Conservation (phyloP, 2,113 vertebrate genomes). For the Pomatorhinus ruficollis region DNA sequence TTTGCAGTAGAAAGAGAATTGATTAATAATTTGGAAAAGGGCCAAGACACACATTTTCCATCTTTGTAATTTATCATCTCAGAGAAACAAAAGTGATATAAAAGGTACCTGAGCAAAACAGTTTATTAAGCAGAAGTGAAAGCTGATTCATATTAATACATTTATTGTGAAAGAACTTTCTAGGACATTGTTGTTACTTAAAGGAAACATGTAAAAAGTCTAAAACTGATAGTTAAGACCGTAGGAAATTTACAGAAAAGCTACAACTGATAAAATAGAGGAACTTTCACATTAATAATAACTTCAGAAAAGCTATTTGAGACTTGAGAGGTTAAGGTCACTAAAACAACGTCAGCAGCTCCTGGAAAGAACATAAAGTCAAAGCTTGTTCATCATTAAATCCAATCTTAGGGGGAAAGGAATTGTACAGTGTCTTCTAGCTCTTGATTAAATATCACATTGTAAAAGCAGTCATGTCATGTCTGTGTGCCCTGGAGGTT, state of each 20-base stretch:
- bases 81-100: background rate
- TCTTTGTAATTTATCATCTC: background rate
- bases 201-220: background rate
- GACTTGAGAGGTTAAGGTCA: background rate
- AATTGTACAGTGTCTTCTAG: background rate
- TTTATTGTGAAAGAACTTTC: background rate
- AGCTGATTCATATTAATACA: background rate
- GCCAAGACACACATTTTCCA: background rate
- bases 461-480: background rate
- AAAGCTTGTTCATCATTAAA: background rate
- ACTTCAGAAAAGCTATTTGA: background rate
- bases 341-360: background rate
- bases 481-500: background rate
- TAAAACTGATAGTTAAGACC: background rate
- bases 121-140: background rate
- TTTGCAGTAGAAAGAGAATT: background rate
- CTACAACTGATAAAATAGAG: background rate
- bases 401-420: background rate
- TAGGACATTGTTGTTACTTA: background rate
- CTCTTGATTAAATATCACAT: background rate
- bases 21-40: slow-evolving; percentile 30
- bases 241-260: background rate
- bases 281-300: background rate
- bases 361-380: background rate
- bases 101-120: background rate